Percentiles rank a stretch among this genome's conserved stretches.
These are phyloP conservation scores for Ooceraea biroi DNA, from an alignment of 1,140 invertebrate genomes.

Conservation along the genomic window DNA sequence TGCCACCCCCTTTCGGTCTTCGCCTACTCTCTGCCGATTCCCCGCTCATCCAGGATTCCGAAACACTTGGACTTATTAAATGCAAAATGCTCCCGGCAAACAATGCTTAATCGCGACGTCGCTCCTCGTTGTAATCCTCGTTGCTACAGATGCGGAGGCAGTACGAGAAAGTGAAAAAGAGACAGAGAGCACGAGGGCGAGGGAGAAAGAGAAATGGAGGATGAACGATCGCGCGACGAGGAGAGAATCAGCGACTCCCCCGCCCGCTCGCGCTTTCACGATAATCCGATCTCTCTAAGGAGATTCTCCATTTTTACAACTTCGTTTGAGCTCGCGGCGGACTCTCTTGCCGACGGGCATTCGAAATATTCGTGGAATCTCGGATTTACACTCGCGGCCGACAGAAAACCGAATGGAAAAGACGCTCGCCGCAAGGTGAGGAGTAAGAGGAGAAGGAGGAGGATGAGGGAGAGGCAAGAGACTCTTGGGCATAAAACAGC, in stretches of 20 bases:
- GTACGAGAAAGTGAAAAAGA: constrained; percentile 14
- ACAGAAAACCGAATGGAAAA: constrained; percentile 16
- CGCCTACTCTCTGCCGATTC: constrained; percentile 38
- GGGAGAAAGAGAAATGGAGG: too few relatives aligned
- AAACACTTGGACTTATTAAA: constrained; percentile 76
- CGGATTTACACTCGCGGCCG: constrained; percentile 60
- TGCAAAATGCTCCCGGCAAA: constrained; percentile 75
- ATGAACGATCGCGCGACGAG: constrained; percentile 26
- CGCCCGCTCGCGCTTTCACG: constrained; percentile 25
- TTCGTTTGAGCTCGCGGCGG: constrained; percentile 68
- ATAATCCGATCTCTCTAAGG: constrained; percentile 75
- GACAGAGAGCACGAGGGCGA: neutral
- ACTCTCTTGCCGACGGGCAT: constrained; percentile 41
- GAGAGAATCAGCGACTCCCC: constrained; percentile 27
- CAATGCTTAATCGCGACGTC: constrained; percentile 79
- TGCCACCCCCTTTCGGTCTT: neutral
- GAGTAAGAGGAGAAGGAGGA: neutral
- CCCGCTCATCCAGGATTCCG: constrained; percentile 50
- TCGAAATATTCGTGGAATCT: constrained; percentile 75
- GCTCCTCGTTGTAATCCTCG: constrained; percentile 68
- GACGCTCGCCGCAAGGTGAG: neutral
- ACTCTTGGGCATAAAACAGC: neutral
- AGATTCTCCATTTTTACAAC: constrained; percentile 76
- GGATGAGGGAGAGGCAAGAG: neutral
- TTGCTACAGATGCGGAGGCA: constrained; percentile 21